phyloP scores from a whole-genome alignment of 2,888 invertebrate genomes.

The Serrognathus titanus region DNA sequence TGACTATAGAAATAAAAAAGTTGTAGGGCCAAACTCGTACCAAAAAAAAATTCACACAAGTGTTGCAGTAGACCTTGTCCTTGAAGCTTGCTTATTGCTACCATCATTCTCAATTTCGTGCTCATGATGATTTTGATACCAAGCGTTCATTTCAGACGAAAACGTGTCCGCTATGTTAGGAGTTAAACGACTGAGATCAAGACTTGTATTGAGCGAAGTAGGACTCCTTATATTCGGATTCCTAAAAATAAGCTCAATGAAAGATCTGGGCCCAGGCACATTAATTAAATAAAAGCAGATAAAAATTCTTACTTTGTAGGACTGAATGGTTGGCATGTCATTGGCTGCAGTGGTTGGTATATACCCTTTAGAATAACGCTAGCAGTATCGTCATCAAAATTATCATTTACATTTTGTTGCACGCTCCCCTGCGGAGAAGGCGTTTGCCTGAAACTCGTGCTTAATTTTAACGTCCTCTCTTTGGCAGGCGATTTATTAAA shows the following conservation, averaged over 20 bases:
- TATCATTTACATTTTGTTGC: constrained; percentile 7
- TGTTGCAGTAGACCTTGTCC: neutral
- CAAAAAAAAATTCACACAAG: neutral
- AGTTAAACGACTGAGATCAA: constrained; percentile 37
- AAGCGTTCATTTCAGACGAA: constrained; percentile 57
- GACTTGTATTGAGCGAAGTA: constrained; percentile 35
- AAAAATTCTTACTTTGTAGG: constrained; percentile 25
- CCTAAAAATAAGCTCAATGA: too few species aligned
- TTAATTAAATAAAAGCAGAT: neutral
- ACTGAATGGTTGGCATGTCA: constrained; percentile 49
- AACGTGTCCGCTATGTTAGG: constrained; percentile 49
- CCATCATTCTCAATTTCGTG: constrained; percentile 35
- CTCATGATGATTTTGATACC: constrained; percentile 49
- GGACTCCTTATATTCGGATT: constrained; percentile 25
- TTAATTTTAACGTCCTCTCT: neutral
- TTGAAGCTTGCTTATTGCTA: neutral
- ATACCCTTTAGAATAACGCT: constrained; percentile 42
- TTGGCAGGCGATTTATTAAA: constrained; percentile 61
- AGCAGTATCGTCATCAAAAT: constrained; percentile 20
- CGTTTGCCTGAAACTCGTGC: constrained; percentile 10
- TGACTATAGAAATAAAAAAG: too few species aligned
- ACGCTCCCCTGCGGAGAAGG: constrained; percentile 13
- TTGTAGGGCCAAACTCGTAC: too few species aligned
- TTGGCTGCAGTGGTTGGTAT: constrained; percentile 52
- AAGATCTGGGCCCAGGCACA: too few species aligned